phyloP scores from a whole-genome alignment of 2,888 invertebrate genomes.

The Uloborus plumipes region DNA sequence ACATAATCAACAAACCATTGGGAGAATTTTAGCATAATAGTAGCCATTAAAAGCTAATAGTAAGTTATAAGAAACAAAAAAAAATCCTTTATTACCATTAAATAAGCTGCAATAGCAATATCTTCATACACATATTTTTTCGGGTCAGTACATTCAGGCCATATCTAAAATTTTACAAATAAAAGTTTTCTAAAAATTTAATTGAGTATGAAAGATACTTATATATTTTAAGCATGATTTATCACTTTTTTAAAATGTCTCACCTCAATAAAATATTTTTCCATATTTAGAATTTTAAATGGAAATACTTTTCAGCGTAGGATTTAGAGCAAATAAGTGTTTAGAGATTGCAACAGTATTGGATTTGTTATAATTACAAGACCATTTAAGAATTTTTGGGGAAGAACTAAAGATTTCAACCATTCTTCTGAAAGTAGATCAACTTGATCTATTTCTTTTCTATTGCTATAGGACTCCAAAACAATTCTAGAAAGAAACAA shows the following conservation, averaged over 20 bases:
- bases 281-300: constrained; percentile 86
- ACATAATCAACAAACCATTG: too few relatives aligned
- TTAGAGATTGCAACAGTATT: constrained; percentile 75
- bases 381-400: constrained; percentile 62
- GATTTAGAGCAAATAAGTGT: constrained; percentile 78
- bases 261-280: constrained; percentile 80
- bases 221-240: too few relatives aligned
- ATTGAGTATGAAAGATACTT: background rate
- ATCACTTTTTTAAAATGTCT: constrained; percentile 39
- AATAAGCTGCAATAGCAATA: constrained; percentile 90
- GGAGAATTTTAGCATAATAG: too few relatives aligned
- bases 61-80: background rate
- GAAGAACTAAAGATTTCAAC: constrained; percentile 48
- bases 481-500: constrained; percentile 14
- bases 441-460: background rate
- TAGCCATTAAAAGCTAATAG: background rate
- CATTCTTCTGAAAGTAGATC: constrained; percentile 40
- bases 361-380: constrained; percentile 13
- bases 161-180: constrained; percentile 76
- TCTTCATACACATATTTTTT: constrained; percentile 97
- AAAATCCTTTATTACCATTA: constrained; percentile 74
- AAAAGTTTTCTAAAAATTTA: constrained; percentile 19
- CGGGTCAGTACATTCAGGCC: constrained; percentile 95
- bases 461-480: constrained; percentile 11
- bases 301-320: constrained; percentile 81